phyloP scores from a whole-genome alignment of 2,888 invertebrate species.

The Lobophora halterata region DNA sequence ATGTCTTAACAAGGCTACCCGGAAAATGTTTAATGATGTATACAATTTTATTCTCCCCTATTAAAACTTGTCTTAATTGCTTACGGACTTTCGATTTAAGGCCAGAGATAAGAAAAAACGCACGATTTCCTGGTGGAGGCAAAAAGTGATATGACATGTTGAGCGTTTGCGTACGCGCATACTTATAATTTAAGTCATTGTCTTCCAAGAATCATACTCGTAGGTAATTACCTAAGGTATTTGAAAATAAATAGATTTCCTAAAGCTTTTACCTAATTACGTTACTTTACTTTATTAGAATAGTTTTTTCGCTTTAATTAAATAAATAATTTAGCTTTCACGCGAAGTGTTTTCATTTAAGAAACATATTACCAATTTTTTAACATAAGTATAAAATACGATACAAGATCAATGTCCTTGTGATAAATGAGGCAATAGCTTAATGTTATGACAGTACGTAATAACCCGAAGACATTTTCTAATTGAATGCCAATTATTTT shows the following conservation, averaged over 20 bases:
- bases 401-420: too few relatives aligned
- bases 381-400: too few relatives aligned
- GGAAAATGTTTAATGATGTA: slow-evolving; percentile 40
- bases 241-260: too few relatives aligned
- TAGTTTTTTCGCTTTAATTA: too few relatives aligned
- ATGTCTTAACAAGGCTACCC: slow-evolving; percentile 47
- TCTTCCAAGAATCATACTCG: too few relatives aligned
- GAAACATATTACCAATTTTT: too few relatives aligned
- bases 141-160: slow-evolving; percentile 34
- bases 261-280: too few relatives aligned
- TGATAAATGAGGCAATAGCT: too few relatives aligned
- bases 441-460: slow-evolving; percentile 18
- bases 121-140: slow-evolving; percentile 39
- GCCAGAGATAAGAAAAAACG: slow-evolving; percentile 39
- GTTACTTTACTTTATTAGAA: too few relatives aligned
- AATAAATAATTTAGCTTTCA: too few relatives aligned
- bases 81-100: slow-evolving; percentile 46
- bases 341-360: too few relatives aligned
- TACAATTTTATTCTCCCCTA: slow-evolving; percentile 35
- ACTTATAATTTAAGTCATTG: slow-evolving; percentile 10
- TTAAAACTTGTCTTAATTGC: slow-evolving; percentile 44
- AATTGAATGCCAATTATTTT: slow-evolving; percentile 25
- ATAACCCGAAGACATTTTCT: slow-evolving; percentile 25
- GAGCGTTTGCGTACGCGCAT: slow-evolving; percentile 6
- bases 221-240: too few relatives aligned